These are phyloP conservation scores for Ormyrus thymus DNA, from an alignment of 2,888 invertebrate species.

Conservation along the genomic window DNA sequence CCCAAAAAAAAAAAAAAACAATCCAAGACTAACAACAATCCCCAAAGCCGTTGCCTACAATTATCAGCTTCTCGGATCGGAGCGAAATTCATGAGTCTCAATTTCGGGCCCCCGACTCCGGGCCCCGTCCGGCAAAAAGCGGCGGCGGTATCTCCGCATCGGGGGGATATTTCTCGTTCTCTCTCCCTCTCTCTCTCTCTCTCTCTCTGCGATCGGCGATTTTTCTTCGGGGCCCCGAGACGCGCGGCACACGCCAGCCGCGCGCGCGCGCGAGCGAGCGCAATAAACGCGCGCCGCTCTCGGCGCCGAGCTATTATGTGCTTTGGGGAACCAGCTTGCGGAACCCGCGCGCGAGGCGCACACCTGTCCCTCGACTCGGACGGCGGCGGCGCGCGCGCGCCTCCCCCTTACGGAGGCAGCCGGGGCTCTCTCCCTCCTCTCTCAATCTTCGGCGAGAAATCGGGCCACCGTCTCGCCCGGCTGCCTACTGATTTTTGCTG, in stretches of 20 bases:
- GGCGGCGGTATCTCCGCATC: no score
- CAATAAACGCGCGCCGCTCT: slow-evolving; percentile 34
- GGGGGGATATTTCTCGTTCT: not conserved
- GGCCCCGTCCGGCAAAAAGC: not conserved
- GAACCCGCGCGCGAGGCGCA: slow-evolving; percentile 14
- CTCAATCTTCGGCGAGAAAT: not conserved
- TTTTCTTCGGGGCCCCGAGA: slow-evolving; percentile 6
- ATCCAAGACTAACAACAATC: no score
- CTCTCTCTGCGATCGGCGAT: slow-evolving; percentile 5
- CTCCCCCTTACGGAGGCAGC: not conserved
- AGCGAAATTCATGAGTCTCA: no score
- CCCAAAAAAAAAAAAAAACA: no score
- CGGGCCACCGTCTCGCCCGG: no score
- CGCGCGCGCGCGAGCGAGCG: not conserved
- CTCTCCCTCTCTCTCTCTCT: not conserved
- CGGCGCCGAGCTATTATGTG: slow-evolving; percentile 19
- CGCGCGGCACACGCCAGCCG: slow-evolving; percentile 26
- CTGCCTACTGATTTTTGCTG: no score
- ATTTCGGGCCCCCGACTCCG: no score
- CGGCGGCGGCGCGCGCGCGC: not conserved
- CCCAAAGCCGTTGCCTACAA: no score
- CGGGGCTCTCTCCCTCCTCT: not conserved
- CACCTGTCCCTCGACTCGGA: slow-evolving; percentile 43
- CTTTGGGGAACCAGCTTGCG: slow-evolving; percentile 23
- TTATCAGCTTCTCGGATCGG: no score